These are phyloP conservation scores for Monoplex corrugatus DNA, from an alignment of 2,888 invertebrate species.

Conservation along the genomic window DNA sequence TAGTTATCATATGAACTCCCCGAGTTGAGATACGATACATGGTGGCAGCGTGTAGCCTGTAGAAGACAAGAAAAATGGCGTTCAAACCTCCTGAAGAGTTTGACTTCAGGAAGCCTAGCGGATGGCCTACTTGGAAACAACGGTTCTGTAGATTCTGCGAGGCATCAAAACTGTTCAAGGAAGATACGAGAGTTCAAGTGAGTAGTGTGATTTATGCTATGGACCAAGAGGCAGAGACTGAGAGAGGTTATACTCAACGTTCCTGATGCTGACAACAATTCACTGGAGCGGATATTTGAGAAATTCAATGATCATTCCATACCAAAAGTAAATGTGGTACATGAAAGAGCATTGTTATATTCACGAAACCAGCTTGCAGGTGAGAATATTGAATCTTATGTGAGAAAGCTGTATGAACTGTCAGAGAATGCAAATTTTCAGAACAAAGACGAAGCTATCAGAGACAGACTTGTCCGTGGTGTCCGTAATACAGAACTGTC, in stretches of 20 bases:
- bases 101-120: not conserved
- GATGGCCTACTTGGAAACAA: not conserved
- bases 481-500: not conserved
- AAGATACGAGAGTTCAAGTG: not conserved
- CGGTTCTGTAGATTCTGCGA: not conserved
- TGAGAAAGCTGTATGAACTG: not conserved
- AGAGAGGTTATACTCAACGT: not conserved
- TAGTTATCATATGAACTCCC: too few species aligned
- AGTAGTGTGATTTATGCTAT: not conserved
- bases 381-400: not conserved
- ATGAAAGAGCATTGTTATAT: not conserved
- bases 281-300: not conserved
- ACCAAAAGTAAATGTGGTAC: not conserved
- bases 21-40: not conserved
- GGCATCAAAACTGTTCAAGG: not conserved
- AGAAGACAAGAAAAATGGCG: not conserved
- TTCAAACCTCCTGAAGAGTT: constrained; percentile 5
- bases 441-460: not conserved
- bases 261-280: not conserved
- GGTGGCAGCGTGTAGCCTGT: not conserved
- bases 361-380: not conserved
- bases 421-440: not conserved
- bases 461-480: not conserved
- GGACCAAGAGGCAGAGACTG: not conserved
- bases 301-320: not conserved